Evolutionary conservation across 2,113 vertebrate species (phyloP).

Genomic region (Pholis gunnellus): DNA sequence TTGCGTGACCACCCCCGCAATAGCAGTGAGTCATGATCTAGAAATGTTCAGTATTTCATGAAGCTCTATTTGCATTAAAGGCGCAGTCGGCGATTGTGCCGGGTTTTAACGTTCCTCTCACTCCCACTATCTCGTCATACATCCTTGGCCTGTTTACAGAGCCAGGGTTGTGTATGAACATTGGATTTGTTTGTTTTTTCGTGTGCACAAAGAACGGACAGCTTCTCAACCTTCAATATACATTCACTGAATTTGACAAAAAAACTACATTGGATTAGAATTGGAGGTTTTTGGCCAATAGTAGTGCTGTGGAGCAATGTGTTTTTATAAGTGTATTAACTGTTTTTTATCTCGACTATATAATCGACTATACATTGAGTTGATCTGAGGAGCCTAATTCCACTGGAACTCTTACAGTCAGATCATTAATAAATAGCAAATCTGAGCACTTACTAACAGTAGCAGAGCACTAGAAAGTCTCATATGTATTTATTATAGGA

Average conservation of each 20-base stretch:
- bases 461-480: not conserved
- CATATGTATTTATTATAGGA: not conserved
- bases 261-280: no score
- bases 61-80: not conserved
- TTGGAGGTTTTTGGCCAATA: not conserved
- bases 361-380: not conserved
- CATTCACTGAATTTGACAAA: no score
- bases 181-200: not conserved
- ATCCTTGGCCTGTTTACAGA: not conserved
- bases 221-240: not conserved
- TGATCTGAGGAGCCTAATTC: not conserved
- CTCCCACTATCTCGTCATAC: not conserved
- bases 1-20: constrained; percentile 3
- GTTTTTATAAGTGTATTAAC: not conserved
- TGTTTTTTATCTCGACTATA: not conserved
- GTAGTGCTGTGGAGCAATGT: not conserved
- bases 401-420: not conserved
- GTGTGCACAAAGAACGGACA: not conserved
- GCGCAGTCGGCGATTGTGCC: not conserved
- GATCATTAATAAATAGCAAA: not conserved
- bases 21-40: not conserved
- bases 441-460: not conserved
- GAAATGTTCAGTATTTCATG: no score
- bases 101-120: not conserved
- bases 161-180: not conserved